A percentile compares a stretch with the other conserved stretches of the same genome.
Conservation (phyloP, 2,888 invertebrate species). For the Ophioninae sp. region DNA sequence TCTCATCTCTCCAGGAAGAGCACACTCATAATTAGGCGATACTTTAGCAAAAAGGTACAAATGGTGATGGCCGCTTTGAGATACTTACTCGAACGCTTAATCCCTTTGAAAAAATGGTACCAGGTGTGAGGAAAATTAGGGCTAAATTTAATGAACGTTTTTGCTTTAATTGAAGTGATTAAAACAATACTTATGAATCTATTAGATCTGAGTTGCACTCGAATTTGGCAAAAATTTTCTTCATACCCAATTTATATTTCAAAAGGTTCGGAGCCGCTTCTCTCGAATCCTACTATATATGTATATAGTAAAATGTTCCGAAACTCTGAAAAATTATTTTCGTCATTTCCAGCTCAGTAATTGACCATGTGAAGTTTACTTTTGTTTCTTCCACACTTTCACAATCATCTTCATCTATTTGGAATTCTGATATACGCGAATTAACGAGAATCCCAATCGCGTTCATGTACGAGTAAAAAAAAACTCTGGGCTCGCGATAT, state of each 20-base stretch:
- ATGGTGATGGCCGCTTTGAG: constrained; percentile 65
- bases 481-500: constrained; percentile 23
- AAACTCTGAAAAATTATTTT: background rate
- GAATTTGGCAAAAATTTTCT: background rate
- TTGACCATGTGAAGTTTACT: background rate
- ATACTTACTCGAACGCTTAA: constrained; percentile 6
- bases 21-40: constrained; percentile 37
- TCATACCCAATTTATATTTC: background rate
- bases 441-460: constrained; percentile 26
- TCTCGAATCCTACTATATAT: background rate
- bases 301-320: background rate
- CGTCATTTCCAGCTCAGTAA: background rate
- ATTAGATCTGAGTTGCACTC: background rate
- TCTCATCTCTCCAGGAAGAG: background rate
- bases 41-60: constrained; percentile 68
- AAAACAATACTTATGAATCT: background rate
- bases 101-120: background rate
- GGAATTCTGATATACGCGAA: background rate
- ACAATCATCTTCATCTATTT: background rate
- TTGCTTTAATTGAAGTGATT: background rate
- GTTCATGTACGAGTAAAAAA: constrained; percentile 41
- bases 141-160: background rate
- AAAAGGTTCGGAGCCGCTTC: background rate
- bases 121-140: background rate
- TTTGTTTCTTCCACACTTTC: background rate